Evolutionary conservation across 2,797 vertebrate species (phyloP).

Genomic region (Lophius americanus): DNA sequence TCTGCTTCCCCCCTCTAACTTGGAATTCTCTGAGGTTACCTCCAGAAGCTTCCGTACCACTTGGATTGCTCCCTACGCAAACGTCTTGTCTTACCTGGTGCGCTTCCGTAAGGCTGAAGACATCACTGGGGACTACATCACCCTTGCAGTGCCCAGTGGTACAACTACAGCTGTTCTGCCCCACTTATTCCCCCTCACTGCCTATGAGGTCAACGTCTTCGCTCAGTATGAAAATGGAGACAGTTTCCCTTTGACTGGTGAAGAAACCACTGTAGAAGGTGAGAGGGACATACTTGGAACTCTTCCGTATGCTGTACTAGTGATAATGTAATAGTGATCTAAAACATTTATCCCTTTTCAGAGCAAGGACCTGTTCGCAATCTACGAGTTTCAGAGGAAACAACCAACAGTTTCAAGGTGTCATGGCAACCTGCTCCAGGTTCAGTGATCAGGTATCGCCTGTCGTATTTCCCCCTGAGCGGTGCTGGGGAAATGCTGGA

Average conservation of each 20-base stretch:
- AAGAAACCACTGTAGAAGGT: slow-evolving; percentile 97
- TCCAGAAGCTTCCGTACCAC: slow-evolving; percentile 92
- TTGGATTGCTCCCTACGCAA: slow-evolving; percentile 85
- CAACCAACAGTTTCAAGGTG: slow-evolving; percentile 90
- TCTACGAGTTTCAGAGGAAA: slow-evolving; percentile 89
- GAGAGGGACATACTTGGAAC: background rate
- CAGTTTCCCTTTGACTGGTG: slow-evolving; percentile 88
- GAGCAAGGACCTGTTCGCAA: slow-evolving; percentile 87
- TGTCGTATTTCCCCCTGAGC: slow-evolving; percentile 85
- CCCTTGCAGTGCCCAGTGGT: slow-evolving; percentile 86
- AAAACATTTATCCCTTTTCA: slow-evolving; percentile 51
- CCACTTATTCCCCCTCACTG: slow-evolving; percentile 89
- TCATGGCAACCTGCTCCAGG: slow-evolving; percentile 92
- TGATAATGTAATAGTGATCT: background rate
- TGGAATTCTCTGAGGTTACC: slow-evolving; percentile 91
- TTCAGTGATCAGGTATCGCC: slow-evolving; percentile 88
- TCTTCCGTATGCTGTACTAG: background rate
- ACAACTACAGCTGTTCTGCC: slow-evolving; percentile 85
- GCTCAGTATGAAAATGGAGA: slow-evolving; percentile 94
- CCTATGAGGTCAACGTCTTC: slow-evolving; percentile 91
- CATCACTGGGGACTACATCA: slow-evolving; percentile 84
- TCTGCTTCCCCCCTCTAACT: slow-evolving; percentile 86
- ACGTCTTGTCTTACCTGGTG: slow-evolving; percentile 88
- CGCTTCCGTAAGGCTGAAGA: slow-evolving; percentile 89
- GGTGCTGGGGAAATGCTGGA: slow-evolving; percentile 76